Conservation (phyloP, 2,888 invertebrate genomes). For the Exephanes ischioxanthus region DNA sequence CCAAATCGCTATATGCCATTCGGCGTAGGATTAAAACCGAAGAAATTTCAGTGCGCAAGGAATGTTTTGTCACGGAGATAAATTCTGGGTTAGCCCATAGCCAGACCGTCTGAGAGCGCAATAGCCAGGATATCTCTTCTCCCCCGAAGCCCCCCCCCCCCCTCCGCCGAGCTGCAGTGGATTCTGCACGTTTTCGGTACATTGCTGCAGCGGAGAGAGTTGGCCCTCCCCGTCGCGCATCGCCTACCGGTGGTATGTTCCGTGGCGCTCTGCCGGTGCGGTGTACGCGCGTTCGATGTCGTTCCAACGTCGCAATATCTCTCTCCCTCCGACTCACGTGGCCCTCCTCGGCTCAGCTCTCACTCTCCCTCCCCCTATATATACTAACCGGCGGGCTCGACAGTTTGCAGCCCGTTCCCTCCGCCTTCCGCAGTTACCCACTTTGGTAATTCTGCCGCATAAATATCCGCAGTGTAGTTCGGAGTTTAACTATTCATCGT, state of each 20-base stretch:
- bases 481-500: constrained; percentile 70
- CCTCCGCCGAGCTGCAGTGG: constrained; percentile 49
- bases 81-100: constrained; percentile 61
- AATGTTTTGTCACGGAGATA: constrained; percentile 55
- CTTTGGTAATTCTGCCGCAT: constrained; percentile 71
- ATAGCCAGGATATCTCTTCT: constrained; percentile 40
- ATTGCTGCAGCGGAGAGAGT: constrained; percentile 55
- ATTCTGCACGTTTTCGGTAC: constrained; percentile 66
- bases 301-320: constrained; percentile 43
- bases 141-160: constrained; percentile 8
- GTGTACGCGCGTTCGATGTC: constrained; percentile 60
- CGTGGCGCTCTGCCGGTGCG: constrained; percentile 50
- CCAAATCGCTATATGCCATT: no score
- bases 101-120: constrained; percentile 43
- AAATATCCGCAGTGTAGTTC: constrained; percentile 71
- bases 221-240: constrained; percentile 22
- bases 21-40: neutral
- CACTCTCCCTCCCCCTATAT: neutral
- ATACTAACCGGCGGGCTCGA: constrained; percentile 58
- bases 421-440: constrained; percentile 69
- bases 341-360: neutral
- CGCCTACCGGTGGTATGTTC: constrained; percentile 37
- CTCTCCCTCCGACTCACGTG: neutral
- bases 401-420: constrained; percentile 60
- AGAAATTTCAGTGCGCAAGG: constrained; percentile 49